Conservation (phyloP, 1,140 invertebrate species). For the Drosophila hydei region DNA sequence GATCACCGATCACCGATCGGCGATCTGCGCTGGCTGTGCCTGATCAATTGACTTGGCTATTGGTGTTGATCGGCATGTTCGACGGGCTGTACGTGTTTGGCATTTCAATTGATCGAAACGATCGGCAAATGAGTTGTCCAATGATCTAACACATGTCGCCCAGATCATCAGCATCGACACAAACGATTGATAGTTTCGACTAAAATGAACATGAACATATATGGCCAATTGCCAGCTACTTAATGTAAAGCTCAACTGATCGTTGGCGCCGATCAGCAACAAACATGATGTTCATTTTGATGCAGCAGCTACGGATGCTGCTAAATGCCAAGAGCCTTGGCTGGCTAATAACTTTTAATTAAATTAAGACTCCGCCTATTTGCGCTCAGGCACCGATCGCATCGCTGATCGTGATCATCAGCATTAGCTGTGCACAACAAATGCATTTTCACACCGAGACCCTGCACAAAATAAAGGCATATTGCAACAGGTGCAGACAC, state of each 20-base stretch:
- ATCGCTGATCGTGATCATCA: constrained; percentile 60
- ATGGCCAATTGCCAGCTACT: constrained; percentile 69
- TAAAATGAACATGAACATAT: constrained; percentile 10
- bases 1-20: constrained; percentile 17
- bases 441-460: constrained; percentile 73
- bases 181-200: not conserved
- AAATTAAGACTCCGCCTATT: constrained; percentile 80
- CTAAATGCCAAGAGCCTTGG: constrained; percentile 41
- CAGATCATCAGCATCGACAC: constrained; percentile 54
- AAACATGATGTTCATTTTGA: constrained; percentile 7
- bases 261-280: constrained; percentile 2
- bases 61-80: constrained; percentile 79
- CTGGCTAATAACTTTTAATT: constrained; percentile 78
- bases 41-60: constrained; percentile 40
- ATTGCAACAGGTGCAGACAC: constrained; percentile 67
- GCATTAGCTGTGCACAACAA: constrained; percentile 61
- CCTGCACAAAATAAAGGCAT: constrained; percentile 13
- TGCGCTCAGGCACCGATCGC: constrained; percentile 51
- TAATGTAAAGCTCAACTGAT: constrained; percentile 50
- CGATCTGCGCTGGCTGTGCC: constrained; percentile 11
- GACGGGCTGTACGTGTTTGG: constrained; percentile 69
- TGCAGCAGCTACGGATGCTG: constrained; percentile 15
- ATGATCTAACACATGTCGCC: constrained; percentile 71
- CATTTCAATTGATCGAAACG: constrained; percentile 53
- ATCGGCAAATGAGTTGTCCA: constrained; percentile 74